A percentile compares a stretch with the other conserved stretches of the same genome.
Conservation (phyloP, 2,113 vertebrate genomes). For the Mustela lutreola region DNA sequence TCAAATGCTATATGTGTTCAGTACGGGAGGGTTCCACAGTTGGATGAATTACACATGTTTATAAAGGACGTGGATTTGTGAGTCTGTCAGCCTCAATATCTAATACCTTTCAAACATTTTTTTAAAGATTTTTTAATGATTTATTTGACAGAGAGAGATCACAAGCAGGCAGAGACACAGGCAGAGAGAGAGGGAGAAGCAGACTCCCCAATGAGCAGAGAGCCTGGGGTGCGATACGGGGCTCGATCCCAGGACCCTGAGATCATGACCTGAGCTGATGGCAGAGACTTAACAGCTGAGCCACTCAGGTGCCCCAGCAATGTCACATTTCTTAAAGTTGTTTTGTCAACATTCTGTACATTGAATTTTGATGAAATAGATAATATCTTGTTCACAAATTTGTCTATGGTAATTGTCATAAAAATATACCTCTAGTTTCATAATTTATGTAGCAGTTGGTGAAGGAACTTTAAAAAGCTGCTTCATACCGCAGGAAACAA, state of each 20-base stretch:
- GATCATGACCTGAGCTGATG: too few species aligned
- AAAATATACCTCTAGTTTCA: constrained; percentile 65
- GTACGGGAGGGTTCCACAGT: not conserved
- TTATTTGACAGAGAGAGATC: too few species aligned
- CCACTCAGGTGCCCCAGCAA: too few species aligned
- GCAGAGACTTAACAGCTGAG: too few species aligned
- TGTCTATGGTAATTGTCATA: not conserved
- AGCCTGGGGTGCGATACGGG: too few species aligned
- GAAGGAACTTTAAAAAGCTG: constrained; percentile 32
- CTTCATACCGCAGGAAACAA: not conserved
- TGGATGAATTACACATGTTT: not conserved
- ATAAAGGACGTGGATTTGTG: not conserved
- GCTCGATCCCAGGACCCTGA: too few species aligned
- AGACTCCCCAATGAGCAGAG: too few species aligned
- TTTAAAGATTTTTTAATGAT: too few species aligned
- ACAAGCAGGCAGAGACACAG: too few species aligned
- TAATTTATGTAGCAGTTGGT: not conserved
- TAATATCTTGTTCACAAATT: constrained; percentile 46
- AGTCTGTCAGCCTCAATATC: not conserved
- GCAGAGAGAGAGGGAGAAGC: too few species aligned
- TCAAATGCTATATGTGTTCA: not conserved
- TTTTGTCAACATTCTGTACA: constrained; percentile 44
- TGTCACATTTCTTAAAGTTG: constrained; percentile 29
- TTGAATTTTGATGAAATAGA: constrained; percentile 56
- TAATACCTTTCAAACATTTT: not conserved